phyloP scores from a whole-genome alignment of 2,888 invertebrate species.

The Rotaria magnacalcarata region DNA sequence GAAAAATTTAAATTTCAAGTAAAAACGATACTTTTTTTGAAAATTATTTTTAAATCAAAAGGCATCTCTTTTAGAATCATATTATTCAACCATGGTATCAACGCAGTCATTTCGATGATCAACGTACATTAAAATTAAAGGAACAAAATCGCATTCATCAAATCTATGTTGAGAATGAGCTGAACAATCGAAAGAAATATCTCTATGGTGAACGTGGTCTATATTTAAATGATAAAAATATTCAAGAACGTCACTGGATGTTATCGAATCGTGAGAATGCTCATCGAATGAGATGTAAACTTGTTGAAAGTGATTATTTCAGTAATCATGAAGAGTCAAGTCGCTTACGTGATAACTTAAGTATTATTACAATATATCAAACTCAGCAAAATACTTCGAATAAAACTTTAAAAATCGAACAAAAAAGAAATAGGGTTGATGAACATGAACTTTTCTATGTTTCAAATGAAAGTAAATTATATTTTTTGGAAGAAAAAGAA shows the following conservation, averaged over 20 bases:
- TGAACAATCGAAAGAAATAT: constrained; percentile 64
- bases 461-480: neutral
- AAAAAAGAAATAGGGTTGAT: neutral
- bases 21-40: neutral
- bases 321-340: constrained; percentile 65
- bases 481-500: neutral
- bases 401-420: neutral
- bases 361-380: constrained; percentile 50
- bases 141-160: constrained; percentile 60
- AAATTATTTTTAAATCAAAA: too few species aligned
- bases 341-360: constrained; percentile 64
- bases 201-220: constrained; percentile 61
- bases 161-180: constrained; percentile 62
- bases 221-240: constrained; percentile 51
- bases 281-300: constrained; percentile 66
- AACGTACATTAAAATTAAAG: neutral
- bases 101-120: constrained; percentile 9
- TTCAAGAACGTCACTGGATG: constrained; percentile 62
- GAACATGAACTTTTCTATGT: neutral
- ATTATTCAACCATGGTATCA: constrained; percentile 61
- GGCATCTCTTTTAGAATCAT: constrained; percentile 57
- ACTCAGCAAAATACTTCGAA: neutral
- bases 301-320: constrained; percentile 64
- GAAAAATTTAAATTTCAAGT: constrained; percentile 63
- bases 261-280: constrained; percentile 66